A percentile compares a stretch with the other conserved stretches of the same genome.
These are phyloP conservation scores for Euwallacea similis DNA, from an alignment of 1,140 invertebrate genomes.

Conservation along the genomic window DNA sequence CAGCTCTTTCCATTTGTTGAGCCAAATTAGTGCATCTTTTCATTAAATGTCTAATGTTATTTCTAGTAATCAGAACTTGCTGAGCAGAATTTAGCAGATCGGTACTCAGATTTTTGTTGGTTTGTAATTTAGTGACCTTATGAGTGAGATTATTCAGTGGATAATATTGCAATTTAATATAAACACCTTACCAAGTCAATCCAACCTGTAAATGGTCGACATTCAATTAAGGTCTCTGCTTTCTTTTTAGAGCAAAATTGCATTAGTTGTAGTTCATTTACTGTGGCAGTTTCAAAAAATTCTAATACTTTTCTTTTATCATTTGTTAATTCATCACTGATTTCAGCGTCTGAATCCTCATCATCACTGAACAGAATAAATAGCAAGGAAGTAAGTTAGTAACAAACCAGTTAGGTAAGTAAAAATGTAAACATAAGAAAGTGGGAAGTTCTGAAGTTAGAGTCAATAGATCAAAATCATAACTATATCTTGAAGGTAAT, in stretches of 20 bases:
- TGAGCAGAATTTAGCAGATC: constrained; percentile 74
- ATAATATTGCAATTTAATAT: neutral
- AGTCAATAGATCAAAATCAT: no score
- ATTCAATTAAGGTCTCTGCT: constrained; percentile 66
- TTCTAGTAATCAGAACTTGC: constrained; percentile 68
- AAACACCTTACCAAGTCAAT: constrained; percentile 62
- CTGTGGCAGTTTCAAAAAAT: constrained; percentile 70
- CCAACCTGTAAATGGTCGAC: constrained; percentile 73
- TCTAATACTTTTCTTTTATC: constrained; percentile 75
- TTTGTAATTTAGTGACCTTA: constrained; percentile 69
- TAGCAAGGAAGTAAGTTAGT: neutral
- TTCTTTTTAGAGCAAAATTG: constrained; percentile 74
- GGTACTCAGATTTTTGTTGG: constrained; percentile 66
- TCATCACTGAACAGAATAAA: constrained; percentile 53
- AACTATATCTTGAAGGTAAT: no score
- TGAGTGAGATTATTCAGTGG: neutral
- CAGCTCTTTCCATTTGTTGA: constrained; percentile 69
- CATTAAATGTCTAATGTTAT: constrained; percentile 71
- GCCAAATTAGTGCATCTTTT: constrained; percentile 75
- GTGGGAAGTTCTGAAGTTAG: no score
- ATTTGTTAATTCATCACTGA: constrained; percentile 66
- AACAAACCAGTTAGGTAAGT: no score
- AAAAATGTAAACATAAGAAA: no score
- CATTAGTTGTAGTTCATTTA: constrained; percentile 68
- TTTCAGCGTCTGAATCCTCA: constrained; percentile 74